A percentile compares a stretch with the other conserved stretches of the same genome.
Evolutionary conservation across 2,113 vertebrate genomes (phyloP).

Genomic region (Dissostichus mawsoni): DNA sequence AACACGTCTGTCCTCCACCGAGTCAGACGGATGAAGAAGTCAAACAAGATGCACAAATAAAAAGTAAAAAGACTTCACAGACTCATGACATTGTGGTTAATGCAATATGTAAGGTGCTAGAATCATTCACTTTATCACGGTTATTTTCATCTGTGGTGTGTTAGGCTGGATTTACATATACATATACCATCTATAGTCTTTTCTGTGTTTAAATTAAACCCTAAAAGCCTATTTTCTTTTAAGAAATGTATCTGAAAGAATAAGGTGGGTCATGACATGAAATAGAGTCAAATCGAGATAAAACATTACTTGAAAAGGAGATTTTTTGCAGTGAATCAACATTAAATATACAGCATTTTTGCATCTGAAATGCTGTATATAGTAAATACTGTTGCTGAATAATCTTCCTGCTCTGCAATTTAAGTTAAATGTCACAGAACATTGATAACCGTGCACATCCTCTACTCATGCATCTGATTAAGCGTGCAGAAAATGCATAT

Average conservation of each 20-base stretch:
- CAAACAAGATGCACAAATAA: conserved; percentile 7
- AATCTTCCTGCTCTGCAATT: not conserved
- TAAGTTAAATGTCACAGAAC: conserved; percentile 4
- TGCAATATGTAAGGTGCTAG: not conserved
- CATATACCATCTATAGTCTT: not conserved
- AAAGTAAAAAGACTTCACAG: conserved; percentile 27
- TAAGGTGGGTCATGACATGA: too few species aligned
- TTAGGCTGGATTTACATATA: too few species aligned
- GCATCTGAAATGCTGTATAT: not conserved
- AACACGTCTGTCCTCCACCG: not conserved
- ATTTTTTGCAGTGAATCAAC: not conserved
- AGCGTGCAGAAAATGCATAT: too few species aligned
- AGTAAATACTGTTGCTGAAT: not conserved
- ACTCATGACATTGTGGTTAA: conserved; percentile 13
- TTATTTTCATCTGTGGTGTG: not conserved
- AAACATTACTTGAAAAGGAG: not conserved
- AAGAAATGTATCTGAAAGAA: not conserved
- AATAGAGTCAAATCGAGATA: too few species aligned
- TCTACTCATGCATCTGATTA: not conserved
- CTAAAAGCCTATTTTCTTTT: not conserved
- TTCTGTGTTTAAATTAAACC: not conserved
- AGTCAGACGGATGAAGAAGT: not conserved
- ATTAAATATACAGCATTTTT: not conserved
- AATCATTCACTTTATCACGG: not conserved
- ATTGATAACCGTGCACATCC: not conserved